Evolutionary conservation across 1,140 invertebrate species (phyloP).

Genomic region (Ridgeia piscesae): DNA sequence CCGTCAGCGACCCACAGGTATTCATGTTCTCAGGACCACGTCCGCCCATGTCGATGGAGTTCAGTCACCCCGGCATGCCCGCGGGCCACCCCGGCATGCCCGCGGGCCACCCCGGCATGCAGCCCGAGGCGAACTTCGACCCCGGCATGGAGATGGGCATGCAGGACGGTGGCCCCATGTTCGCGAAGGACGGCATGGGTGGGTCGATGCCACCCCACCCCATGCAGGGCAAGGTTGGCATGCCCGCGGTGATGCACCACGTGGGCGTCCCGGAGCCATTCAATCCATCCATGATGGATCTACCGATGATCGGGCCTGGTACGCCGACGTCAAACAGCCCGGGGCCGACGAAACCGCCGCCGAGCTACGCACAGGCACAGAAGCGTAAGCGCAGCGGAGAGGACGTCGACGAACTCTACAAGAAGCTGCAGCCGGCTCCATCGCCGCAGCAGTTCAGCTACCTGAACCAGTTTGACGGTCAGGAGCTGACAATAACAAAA

Average conservation of each 20-base stretch:
- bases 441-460: constrained; percentile 95
- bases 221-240: constrained; percentile 29
- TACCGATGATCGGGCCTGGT: constrained; percentile 29
- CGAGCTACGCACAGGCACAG: constrained; percentile 51
- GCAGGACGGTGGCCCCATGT: constrained; percentile 33
- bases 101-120: constrained; percentile 55
- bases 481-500: constrained; percentile 94
- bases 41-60: neutral
- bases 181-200: constrained; percentile 31
- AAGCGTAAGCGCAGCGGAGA: constrained; percentile 48
- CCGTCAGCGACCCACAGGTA: constrained; percentile 32
- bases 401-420: constrained; percentile 52
- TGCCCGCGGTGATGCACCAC: constrained; percentile 36
- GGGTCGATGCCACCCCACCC: constrained; percentile 31
- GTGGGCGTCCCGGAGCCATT: constrained; percentile 55
- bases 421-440: constrained; percentile 90
- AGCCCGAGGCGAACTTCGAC: constrained; percentile 62
- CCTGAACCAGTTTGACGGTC: constrained; percentile 91
- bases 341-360: constrained; percentile 47
- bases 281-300: constrained; percentile 39
- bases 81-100: constrained; percentile 58
- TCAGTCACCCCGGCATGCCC: constrained; percentile 36
- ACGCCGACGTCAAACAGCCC: constrained; percentile 26
- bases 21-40: constrained; percentile 66
- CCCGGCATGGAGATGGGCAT: constrained; percentile 14